Evolutionary conservation across 2,888 invertebrate genomes (phyloP).

Genomic region (Cheiracanthium punctorium): DNA sequence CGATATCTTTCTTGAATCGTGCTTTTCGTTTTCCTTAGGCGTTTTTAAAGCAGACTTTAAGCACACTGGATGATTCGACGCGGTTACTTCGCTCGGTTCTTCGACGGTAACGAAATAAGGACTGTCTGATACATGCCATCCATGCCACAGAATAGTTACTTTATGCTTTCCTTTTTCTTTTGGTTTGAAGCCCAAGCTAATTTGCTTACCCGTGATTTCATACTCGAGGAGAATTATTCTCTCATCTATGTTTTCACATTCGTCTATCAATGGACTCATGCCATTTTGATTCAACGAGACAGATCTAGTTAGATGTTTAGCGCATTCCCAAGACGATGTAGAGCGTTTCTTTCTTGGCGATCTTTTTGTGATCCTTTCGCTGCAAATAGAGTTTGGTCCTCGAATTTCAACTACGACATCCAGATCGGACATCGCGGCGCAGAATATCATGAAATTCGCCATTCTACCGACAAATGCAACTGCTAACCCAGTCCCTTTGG

Average conservation of each 20-base stretch:
- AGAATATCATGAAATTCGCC: slow-evolving; percentile 74
- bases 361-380: slow-evolving; percentile 68
- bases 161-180: slow-evolving; percentile 70
- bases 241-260: neutral
- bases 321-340: neutral
- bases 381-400: slow-evolving; percentile 74
- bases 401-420: slow-evolving; percentile 73
- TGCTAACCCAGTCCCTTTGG: slow-evolving; percentile 75
- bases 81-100: slow-evolving; percentile 16
- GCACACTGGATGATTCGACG: neutral
- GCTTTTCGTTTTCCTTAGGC: neutral
- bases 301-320: slow-evolving; percentile 18
- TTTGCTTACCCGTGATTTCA: slow-evolving; percentile 70
- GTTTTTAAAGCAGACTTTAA: slow-evolving; percentile 25
- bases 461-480: slow-evolving; percentile 75
- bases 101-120: slow-evolving; percentile 72
- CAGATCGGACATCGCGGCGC: slow-evolving; percentile 63
- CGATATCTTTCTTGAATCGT: neutral
- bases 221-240: slow-evolving; percentile 72
- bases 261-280: neutral
- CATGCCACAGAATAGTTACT: slow-evolving; percentile 72
- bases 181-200: slow-evolving; percentile 72
- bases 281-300: neutral
- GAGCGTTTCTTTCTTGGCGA: slow-evolving; percentile 61
- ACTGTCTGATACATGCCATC: slow-evolving; percentile 72